Conservation (phyloP, 1,140 invertebrate species). For the Drosophila willistoni region DNA sequence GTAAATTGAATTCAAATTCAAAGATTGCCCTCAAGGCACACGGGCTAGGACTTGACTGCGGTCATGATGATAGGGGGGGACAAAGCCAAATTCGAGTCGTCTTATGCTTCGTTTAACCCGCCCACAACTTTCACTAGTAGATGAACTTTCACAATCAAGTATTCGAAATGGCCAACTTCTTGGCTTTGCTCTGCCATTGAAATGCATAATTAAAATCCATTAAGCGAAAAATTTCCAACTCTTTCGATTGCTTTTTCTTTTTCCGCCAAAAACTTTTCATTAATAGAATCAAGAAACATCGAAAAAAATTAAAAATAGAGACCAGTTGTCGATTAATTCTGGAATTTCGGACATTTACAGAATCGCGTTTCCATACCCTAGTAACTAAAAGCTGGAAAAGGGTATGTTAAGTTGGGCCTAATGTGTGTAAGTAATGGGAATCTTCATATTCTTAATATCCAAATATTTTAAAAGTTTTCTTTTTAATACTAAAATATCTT, state of each 20-base stretch:
- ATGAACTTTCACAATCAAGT: constrained; percentile 58
- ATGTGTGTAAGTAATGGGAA: no score
- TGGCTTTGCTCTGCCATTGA: constrained; percentile 44
- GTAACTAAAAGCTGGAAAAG: no score
- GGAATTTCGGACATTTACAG: constrained; percentile 46
- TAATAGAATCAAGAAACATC: constrained; percentile 42
- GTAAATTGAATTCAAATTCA: constrained; percentile 76
- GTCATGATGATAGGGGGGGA: neutral
- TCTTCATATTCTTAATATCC: no score
- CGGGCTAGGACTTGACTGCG: neutral
- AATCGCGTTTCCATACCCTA: neutral
- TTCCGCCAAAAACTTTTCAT: constrained; percentile 35
- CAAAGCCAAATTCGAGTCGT: neutral
- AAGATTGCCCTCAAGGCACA: constrained; percentile 22
- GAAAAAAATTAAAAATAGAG: constrained; percentile 47
- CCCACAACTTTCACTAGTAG: constrained; percentile 66
- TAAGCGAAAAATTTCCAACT: constrained; percentile 69
- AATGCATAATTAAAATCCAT: constrained; percentile 81
- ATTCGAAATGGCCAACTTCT: constrained; percentile 61
- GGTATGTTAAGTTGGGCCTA: no score
- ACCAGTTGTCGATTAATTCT: constrained; percentile 54
- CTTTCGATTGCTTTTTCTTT: constrained; percentile 44
- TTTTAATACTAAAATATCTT: no score
- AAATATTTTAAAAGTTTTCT: no score
- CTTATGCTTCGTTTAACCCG: constrained; percentile 74